Percentiles rank a stretch among this genome's conserved stretches.
phyloP scores from a whole-genome alignment of 2,797 vertebrate species.

The Emydoidea blandingii region DNA sequence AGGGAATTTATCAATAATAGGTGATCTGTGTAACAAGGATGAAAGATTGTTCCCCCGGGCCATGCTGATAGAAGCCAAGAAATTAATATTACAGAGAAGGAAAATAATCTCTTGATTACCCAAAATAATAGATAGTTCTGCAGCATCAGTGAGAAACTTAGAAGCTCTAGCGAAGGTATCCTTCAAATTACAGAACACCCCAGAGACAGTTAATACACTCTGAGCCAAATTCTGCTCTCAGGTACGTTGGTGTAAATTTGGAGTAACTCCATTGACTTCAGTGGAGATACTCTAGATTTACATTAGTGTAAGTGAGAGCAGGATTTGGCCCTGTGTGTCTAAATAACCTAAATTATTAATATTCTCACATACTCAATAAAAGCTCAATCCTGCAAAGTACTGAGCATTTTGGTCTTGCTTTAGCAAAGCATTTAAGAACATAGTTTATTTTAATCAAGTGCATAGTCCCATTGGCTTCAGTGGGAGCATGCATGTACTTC shows the following conservation, averaged over 20 bases:
- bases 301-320: not conserved
- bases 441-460: not conserved
- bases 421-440: not conserved
- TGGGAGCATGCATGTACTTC: not conserved
- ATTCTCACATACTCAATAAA: not conserved
- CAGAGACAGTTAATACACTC: constrained; percentile 1
- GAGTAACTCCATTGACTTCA: constrained; percentile 11
- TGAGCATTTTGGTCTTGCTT: not conserved
- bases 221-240: not conserved
- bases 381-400: not conserved
- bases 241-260: not conserved
- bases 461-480: not conserved
- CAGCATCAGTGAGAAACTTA: constrained; percentile 13
- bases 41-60: constrained; percentile 37
- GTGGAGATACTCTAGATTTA: not conserved
- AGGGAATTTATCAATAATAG: constrained; percentile 52
- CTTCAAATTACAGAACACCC: not conserved
- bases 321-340: not conserved
- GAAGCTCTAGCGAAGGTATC: not conserved
- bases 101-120: constrained; percentile 46
- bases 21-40: constrained; percentile 43
- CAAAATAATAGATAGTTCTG: constrained; percentile 28
- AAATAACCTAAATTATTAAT: not conserved
- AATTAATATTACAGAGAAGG: constrained; percentile 65
- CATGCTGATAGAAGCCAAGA: constrained; percentile 32